phyloP scores from a whole-genome alignment of 2,888 invertebrate genomes.

The Cloeon dipterum region DNA sequence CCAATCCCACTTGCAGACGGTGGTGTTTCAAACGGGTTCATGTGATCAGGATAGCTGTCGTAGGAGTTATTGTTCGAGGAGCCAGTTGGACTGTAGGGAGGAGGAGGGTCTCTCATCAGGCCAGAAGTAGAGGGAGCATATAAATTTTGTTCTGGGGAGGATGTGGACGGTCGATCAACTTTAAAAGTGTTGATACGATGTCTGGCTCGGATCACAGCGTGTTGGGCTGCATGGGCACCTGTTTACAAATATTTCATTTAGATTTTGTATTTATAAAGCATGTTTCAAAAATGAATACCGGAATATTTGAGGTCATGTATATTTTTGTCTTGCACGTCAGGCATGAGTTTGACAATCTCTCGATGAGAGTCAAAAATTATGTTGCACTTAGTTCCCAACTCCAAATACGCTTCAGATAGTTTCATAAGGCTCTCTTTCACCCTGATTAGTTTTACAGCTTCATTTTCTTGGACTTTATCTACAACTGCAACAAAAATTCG shows the following conservation, averaged over 20 bases:
- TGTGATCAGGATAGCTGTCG: background rate
- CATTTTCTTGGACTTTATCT: constrained; percentile 23
- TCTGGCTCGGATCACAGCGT: background rate
- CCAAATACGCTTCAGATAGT: constrained; percentile 23
- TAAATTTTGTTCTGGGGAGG: too few species aligned
- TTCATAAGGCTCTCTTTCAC: constrained; percentile 23
- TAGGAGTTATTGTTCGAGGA: background rate
- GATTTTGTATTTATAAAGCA: background rate
- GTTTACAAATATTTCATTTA: background rate
- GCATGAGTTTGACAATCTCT: constrained; percentile 21
- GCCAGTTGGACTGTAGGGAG: background rate
- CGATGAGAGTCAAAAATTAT: constrained; percentile 23
- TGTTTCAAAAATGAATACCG: constrained; percentile 15
- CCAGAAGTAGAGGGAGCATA: too few species aligned
- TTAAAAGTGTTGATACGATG: background rate
- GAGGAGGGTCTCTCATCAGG: background rate
- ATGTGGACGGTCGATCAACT: background rate
- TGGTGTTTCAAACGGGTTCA: background rate
- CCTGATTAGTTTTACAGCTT: constrained; percentile 24
- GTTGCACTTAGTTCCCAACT: constrained; percentile 21
- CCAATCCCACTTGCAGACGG: too few species aligned
- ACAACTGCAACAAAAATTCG: constrained; percentile 17
- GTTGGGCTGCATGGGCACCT: background rate
- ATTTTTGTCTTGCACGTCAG: constrained; percentile 20
- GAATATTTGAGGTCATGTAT: constrained; percentile 21